These are phyloP conservation scores for Plotosus lineatus DNA, from an alignment of 2,113 vertebrate species.

Conservation along the genomic window DNA sequence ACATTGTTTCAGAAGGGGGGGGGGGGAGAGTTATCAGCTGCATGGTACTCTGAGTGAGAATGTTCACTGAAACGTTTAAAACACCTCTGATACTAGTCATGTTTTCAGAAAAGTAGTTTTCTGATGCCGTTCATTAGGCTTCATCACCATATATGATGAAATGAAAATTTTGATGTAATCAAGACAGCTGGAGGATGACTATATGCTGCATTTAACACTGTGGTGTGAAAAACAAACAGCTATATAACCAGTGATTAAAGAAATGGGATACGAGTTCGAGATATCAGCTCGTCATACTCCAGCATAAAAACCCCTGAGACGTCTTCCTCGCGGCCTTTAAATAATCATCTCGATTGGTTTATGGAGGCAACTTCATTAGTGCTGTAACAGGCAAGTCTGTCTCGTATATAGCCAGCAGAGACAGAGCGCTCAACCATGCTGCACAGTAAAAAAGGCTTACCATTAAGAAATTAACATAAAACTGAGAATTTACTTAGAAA, in stretches of 20 bases:
- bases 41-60: neutral
- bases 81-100: neutral
- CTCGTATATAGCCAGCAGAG: conserved; percentile 33
- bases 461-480: neutral
- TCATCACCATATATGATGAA: neutral
- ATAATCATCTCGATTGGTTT: conserved; percentile 36
- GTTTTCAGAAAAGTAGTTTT: neutral
- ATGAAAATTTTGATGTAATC: neutral
- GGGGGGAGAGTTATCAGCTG: no score
- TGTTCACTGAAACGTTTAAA: neutral
- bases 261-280: neutral
- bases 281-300: neutral
- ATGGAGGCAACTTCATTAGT: conserved; percentile 44
- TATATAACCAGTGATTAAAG: neutral
- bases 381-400: conserved; percentile 26
- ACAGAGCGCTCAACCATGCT: neutral
- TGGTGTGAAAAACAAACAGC: neutral
- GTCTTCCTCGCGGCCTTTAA: conserved; percentile 25
- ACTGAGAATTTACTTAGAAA: neutral
- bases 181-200: neutral
- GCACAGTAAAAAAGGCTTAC: neutral
- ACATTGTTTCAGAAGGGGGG: neutral
- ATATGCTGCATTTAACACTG: neutral
- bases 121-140: neutral
- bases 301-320: neutral